A percentile compares a stretch with the other conserved stretches of the same genome.
These are phyloP conservation scores for Philopotamus ludificatus DNA, from an alignment of 1,140 invertebrate species.

Conservation along the genomic window DNA sequence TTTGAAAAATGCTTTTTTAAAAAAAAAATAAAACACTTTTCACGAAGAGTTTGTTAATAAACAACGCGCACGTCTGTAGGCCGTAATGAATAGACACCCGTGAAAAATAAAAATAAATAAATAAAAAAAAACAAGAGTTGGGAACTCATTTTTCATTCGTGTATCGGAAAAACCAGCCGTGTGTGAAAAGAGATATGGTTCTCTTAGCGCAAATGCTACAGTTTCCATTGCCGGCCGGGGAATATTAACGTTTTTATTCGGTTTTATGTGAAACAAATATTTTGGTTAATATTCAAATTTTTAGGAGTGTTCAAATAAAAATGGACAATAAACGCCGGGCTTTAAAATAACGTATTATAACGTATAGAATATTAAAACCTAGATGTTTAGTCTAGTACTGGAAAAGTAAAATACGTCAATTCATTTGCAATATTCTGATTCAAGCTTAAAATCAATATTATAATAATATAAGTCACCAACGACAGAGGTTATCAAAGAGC, in stretches of 20 bases:
- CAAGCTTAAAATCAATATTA: no score
- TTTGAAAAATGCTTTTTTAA: not conserved
- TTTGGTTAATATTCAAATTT: not conserved
- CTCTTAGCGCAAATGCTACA: conserved; percentile 21
- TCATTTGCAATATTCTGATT: no score
- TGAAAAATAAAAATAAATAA: no score
- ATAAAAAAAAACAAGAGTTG: conserved; percentile 4
- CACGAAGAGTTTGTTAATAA: conserved; percentile 4
- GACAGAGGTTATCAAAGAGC: no score
- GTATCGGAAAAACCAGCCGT: conserved; percentile 23
- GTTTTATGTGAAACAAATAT: conserved; percentile 20
- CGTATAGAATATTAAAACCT: no score
- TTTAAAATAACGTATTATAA: no score
- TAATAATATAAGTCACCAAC: no score
- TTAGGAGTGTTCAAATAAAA: no score
- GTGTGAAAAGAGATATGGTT: conserved; percentile 27
- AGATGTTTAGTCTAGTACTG: no score
- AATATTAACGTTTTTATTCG: conserved; percentile 5
- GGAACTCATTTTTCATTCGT: conserved; percentile 22
- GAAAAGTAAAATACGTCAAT: no score
- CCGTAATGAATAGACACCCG: conserved; percentile 19
- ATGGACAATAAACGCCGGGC: no score
- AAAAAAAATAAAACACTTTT: not conserved
- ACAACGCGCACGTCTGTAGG: conserved; percentile 5
- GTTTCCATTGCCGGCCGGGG: conserved; percentile 8